phyloP scores from a whole-genome alignment of 1,140 invertebrate species.

The Drosophila busckii region DNA sequence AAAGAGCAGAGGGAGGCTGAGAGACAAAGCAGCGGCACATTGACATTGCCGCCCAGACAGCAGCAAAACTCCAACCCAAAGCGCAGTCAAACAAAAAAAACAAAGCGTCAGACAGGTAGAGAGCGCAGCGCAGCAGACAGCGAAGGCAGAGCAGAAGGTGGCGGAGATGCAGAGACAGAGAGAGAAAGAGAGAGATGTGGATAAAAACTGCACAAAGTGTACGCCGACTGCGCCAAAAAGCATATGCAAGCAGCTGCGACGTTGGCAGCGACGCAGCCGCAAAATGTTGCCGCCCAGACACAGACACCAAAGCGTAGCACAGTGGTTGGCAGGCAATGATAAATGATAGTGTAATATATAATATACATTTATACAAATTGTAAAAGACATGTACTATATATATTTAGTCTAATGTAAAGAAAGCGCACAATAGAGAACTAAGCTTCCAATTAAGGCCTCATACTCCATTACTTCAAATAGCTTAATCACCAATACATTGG shows the following conservation, averaged over 20 bases:
- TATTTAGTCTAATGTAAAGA: too few species aligned
- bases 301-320: slow-evolving; percentile 45
- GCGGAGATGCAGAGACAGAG: slow-evolving; percentile 23
- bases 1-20: neutral
- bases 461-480: too few species aligned
- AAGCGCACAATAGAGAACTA: too few species aligned
- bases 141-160: neutral
- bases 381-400: too few species aligned
- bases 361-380: too few species aligned
- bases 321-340: slow-evolving; percentile 9
- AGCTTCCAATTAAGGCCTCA: too few species aligned
- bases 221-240: slow-evolving; percentile 42
- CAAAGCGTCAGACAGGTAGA: slow-evolving; percentile 62
- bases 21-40: slow-evolving; percentile 17
- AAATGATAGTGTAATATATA: too few species aligned
- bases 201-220: slow-evolving; percentile 35
- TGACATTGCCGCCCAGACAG: slow-evolving; percentile 39
- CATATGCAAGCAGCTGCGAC: slow-evolving; percentile 38
- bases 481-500: too few species aligned
- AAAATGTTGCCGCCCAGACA: slow-evolving; percentile 34
- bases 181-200: slow-evolving; percentile 17
- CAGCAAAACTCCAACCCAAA: slow-evolving; percentile 28
- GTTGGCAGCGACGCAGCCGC: slow-evolving; percentile 20
- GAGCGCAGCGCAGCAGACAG: slow-evolving; percentile 6
- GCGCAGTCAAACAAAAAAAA: slow-evolving; percentile 36